Conservation (phyloP, 2,888 invertebrate species). For the Thymelicus sylvestris region DNA sequence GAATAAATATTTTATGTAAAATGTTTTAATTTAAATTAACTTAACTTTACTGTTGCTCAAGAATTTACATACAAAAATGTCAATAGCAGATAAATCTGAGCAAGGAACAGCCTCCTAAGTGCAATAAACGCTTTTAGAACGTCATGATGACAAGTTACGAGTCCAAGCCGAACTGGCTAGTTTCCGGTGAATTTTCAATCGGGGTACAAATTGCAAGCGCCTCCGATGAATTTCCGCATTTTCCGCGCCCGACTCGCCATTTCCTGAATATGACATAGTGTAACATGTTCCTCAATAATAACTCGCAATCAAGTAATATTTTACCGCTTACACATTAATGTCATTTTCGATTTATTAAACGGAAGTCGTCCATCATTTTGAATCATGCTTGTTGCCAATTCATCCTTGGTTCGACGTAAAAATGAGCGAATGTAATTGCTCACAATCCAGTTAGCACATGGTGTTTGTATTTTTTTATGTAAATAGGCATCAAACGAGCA, state of each 20-base stretch:
- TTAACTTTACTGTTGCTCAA: too few relatives aligned
- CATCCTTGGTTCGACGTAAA: background rate
- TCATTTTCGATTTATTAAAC: constrained; percentile 22
- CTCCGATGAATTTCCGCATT: constrained; percentile 76
- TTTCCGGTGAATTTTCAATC: constrained; percentile 68
- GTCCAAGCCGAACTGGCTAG: constrained; percentile 47
- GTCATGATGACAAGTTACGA: constrained; percentile 38
- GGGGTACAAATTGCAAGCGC: constrained; percentile 65
- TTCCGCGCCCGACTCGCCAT: constrained; percentile 67
- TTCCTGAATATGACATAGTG: constrained; percentile 71
- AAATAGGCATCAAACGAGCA: too few relatives aligned
- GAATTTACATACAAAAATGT: too few relatives aligned
- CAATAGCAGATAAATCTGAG: background rate
- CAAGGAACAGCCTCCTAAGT: background rate
- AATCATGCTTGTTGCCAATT: constrained; percentile 18
- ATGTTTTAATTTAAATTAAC: too few relatives aligned
- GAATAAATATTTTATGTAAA: too few relatives aligned
- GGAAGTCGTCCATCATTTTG: constrained; percentile 19
- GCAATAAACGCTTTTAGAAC: constrained; percentile 8
- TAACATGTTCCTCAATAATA: constrained; percentile 40
- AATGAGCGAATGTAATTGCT: constrained; percentile 2
- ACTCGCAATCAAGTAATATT: constrained; percentile 31
- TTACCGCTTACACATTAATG: constrained; percentile 17
- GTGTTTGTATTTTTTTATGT: too few relatives aligned
- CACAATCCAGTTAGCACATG: background rate